These are phyloP conservation scores for Eupithecia exiguata DNA, from an alignment of 2,888 invertebrate species.

Conservation along the genomic window DNA sequence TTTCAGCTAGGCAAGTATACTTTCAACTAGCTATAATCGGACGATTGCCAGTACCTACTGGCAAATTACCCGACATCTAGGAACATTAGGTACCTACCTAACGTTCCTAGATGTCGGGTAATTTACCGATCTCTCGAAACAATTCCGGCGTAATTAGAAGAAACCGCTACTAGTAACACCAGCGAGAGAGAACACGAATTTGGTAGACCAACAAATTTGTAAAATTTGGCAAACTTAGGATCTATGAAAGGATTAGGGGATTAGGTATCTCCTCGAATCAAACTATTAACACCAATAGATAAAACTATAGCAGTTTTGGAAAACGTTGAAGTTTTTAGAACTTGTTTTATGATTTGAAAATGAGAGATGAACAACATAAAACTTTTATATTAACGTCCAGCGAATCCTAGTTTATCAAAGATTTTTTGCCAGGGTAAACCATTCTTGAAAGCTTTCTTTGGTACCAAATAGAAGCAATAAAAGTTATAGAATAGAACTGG, in stretches of 20 bases:
- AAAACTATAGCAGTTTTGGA: neutral
- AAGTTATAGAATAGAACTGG: neutral
- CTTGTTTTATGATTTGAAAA: neutral
- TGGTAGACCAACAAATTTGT: slow-evolving; percentile 7
- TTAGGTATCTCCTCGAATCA: neutral
- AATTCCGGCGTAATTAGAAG: slow-evolving; percentile 20
- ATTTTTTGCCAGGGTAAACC: slow-evolving; percentile 6
- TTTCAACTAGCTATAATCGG: neutral
- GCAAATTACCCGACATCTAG: no score
- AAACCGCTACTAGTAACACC: slow-evolving; percentile 8
- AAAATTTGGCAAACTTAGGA: neutral
- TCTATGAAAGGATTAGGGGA: no score
- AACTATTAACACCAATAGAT: neutral
- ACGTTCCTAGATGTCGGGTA: neutral
- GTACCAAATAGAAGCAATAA: slow-evolving; percentile 2
- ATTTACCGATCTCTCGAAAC: slow-evolving; percentile 20
- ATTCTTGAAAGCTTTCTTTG: slow-evolving; percentile 6
- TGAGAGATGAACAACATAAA: neutral
- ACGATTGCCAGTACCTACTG: neutral
- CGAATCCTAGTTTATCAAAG: slow-evolving; percentile 1
- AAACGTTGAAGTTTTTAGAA: neutral
- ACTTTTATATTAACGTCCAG: slow-evolving; percentile 1
- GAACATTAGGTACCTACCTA: neutral
- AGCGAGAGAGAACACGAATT: slow-evolving; percentile 4
- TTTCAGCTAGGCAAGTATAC: neutral